Conservation (phyloP, 1,140 invertebrate species). For the Propsilocerus akamusi region DNA sequence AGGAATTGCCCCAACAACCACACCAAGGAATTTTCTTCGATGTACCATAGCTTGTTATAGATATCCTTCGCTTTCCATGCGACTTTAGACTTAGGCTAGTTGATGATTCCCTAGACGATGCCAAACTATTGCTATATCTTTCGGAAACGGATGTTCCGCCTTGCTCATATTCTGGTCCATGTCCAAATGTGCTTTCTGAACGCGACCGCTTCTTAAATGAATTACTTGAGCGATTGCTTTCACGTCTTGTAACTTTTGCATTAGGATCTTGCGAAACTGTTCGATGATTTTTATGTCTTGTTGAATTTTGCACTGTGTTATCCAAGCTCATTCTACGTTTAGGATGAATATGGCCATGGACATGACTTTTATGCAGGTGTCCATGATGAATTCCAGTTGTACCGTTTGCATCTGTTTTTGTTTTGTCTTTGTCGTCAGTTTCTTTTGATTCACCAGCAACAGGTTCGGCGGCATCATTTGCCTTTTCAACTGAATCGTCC, state of each 20-base stretch:
- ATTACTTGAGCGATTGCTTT: conserved; percentile 7
- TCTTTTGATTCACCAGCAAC: not conserved
- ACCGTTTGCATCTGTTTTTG: not conserved
- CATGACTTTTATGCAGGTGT: not conserved
- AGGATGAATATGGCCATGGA: not conserved
- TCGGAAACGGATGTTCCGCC: conserved; percentile 34
- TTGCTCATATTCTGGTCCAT: conserved; percentile 23
- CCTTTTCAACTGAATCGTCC: not conserved
- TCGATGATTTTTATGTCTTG: not conserved
- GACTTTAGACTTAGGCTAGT: conserved; percentile 33
- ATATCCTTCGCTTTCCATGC: conserved; percentile 36
- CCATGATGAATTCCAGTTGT: not conserved
- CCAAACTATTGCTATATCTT: conserved; percentile 44
- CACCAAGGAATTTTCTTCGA: conserved; percentile 65
- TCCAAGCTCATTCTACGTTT: not conserved
- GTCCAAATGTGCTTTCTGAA: not conserved
- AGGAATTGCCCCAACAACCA: conserved; percentile 74
- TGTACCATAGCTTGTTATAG: conserved; percentile 31
- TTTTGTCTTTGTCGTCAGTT: not conserved
- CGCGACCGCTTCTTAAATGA: not conserved
- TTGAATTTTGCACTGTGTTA: not conserved
- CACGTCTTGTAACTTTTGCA: conserved; percentile 10
- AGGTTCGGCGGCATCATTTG: not conserved
- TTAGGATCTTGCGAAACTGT: not conserved
- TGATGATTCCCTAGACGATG: conserved; percentile 33